Percentiles rank a stretch among this genome's conserved stretches.
Conservation (phyloP, 2,113 vertebrate genomes). For the Centropus bengalensis region DNA sequence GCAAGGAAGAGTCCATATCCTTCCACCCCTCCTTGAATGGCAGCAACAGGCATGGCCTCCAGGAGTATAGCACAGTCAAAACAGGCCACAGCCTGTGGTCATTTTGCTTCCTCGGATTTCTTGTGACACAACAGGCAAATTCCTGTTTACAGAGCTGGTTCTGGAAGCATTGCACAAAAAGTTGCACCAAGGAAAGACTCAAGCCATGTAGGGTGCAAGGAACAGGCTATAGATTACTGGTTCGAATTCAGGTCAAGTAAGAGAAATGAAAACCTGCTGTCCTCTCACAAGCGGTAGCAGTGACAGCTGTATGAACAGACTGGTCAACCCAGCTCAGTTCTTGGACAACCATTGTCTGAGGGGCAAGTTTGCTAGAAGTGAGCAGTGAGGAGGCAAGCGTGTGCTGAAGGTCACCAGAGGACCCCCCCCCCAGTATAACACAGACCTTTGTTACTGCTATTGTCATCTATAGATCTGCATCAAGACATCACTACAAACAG, state of each 20-base stretch:
- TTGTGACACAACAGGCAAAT: not conserved
- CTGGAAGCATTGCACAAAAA: not conserved
- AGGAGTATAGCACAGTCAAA: not conserved
- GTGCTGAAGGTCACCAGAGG: not conserved
- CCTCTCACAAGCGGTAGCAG: not conserved
- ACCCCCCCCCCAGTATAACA: not conserved
- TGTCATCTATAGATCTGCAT: not conserved
- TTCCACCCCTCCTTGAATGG: fast-evolving
- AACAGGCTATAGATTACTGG: not conserved
- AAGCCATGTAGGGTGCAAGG: not conserved
- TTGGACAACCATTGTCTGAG: not conserved
- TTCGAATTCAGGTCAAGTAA: not conserved
- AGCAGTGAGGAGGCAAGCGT: not conserved
- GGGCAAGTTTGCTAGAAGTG: not conserved
- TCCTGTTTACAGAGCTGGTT: not conserved
- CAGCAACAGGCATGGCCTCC: not conserved
- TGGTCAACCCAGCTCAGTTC: not conserved
- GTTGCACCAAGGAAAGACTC: not conserved
- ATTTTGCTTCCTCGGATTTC: not conserved
- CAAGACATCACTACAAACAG: not conserved
- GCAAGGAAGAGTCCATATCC: not conserved
- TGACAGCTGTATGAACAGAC: not conserved
- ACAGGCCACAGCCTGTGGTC: not conserved
- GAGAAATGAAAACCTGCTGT: not conserved
- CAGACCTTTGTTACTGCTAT: not conserved